Base-by-base conservation (phyloP, 2,888 invertebrate species). In the Leucozona laternaria region DNA sequence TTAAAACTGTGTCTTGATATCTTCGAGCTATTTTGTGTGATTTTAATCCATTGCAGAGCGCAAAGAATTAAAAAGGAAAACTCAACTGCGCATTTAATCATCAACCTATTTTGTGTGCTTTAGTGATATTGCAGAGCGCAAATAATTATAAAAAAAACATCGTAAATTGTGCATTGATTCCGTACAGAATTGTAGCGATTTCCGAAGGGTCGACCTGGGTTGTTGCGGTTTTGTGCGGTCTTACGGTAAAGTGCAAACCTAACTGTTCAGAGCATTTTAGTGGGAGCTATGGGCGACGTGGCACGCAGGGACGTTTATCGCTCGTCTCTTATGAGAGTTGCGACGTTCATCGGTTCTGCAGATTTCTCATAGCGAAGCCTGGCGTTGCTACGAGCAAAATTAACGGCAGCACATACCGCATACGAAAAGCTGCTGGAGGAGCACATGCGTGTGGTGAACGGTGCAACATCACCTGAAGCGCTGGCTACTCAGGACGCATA, bases 151-250 rank as follows among this genome's bases (percentile, higher is more conserved):
- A n/a, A n/a, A n/a, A n/a, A n/a, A n/a, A n/a, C n/a, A n/a, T n/a
- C n/a, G n/a, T n/a, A n/a, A n/a, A n/a, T 5, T 25, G 13, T 25
- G 48, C 53, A 53, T 15, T 53, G 53, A 58, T 72, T 72, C 58
- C 72, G 45, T 48, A 8, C 40, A 40, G 7, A 40, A 25, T 11
- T 17, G 31, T 28, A 6, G 60, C 10, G n/a, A 55, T 17, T 25
- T 73, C 31, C 73, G 62, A 75, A 75, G 73, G 73, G 53, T 62
- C 40, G 60, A 75, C 73, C 60, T 60, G 50, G 20, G 31, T 28
- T 71, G 57, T 40, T 58, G 31, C 20, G 48, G 48, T 60, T 17
- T 17, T 43, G 17, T 22, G 58, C 40, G 37, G 37, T 11, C 10
- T 2, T 5, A 8, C 34, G 34, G 4, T 34, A 34, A 37, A 37